Evolutionary conservation across 2,797 vertebrate species (phyloP), one percentile per base, ranked within the genome.

Genomic region (Peromyscus aztecus): DNA sequence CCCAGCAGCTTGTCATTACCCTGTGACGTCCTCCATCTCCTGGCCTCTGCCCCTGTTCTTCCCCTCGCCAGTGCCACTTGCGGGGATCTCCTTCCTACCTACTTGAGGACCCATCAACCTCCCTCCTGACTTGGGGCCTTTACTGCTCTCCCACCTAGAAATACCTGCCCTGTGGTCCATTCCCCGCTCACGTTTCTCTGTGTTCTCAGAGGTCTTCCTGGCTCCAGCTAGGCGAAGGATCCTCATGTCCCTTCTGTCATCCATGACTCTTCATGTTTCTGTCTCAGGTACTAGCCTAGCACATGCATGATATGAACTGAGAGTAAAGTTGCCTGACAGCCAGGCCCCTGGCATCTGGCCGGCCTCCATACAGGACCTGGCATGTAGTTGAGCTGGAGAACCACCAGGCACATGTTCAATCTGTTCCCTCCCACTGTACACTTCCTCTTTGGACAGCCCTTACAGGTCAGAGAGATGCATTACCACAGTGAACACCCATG

Each of bases 371-470:
- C 52, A 37, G 9, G 34, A 24, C n/a, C 27, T 52, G 76, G 24
- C 63, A 24, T 24, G 29, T 27, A 57, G 13, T 4, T 19, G 16
- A 52, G 55, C 19, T 55, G 71, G 49, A 13, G 63, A 55, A 21
- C 29, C 10, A 21, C 9, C 0, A 27, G 65, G 34, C 2, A 10
- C n/a, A 21, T 0, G 2, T 34, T 6, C 5, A 34, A 34, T 29
- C 49, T 16, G 4, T 21, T 63, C 37, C 27, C 31, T 69, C 14
- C 23, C 2, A 0, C 16, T 12, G 40, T 17, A 6, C 69, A 34
- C n/a, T 61, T 19, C 27, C 34, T 63, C 90, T 21, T 21, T 27
- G 52, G 27, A 88, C 9, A 29, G 61, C 24, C 43, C 13, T 52
- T 40, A 12, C 34, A 75, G 37, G 14, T 52, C 59, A n/a, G 49